Evolutionary conservation across 1,140 invertebrate genomes (phyloP), one percentile per base, ranked within the genome.

Genomic region (Danaus melanippus): DNA sequence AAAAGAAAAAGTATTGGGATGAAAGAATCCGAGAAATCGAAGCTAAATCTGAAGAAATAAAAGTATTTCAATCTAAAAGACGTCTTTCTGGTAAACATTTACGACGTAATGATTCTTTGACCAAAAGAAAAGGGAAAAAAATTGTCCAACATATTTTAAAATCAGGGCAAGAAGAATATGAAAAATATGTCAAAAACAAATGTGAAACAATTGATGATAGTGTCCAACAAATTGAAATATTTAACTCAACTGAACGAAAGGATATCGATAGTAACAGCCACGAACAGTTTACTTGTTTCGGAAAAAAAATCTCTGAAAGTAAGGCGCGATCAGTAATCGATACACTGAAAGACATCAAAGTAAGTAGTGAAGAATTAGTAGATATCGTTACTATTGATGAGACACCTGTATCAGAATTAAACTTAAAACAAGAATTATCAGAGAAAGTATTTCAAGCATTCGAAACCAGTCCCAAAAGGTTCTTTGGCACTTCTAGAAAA

Each of bases 1-100:
- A 88, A 68, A 87, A 78, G 60, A 88, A 87, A 67, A 84, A 81
- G 63, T 88, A 86, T 61, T 88, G 87, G 87, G 87, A 88, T 64
- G 80, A 87, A 53, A 87, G 70, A 67, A 88, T 88, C 49, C 73
- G 77, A 46, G 69, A 78, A 62, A 78, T 84, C 50, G 78, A 85
- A 64, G 79, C 71, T 10, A 81, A 79, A 55, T 70, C 72, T 21
- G 74, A 84, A 75, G 82, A 82, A 76, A 58, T 67, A 49, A 74
- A 76, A 56, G 59, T 63, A 43, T 60, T 69, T 49, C 66, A 78
- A 62, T 79, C 65, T 58, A 77, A 74, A 62, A 76, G 71, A 58
- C 74, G 79, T 58, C 58, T 71, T 15, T 67, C 74, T 41, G 55
- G 77, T 12, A 82, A 77, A 58, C 65, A 81, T 47, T 66, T 80